Evolutionary conservation across 2,797 vertebrate species (phyloP).

Genomic region (Dromococcyx pavoninus): DNA sequence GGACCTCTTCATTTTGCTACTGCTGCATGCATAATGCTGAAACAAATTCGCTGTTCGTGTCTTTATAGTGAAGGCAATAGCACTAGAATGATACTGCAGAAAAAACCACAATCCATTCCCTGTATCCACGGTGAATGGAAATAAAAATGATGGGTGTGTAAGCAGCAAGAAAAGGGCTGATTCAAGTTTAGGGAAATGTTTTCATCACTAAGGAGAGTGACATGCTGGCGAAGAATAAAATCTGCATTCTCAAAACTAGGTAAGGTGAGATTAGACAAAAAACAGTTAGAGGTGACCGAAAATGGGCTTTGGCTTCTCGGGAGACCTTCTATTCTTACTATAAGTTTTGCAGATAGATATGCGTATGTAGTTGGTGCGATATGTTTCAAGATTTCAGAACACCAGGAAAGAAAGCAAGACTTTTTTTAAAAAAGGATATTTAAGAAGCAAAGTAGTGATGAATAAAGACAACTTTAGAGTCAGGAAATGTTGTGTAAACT

Average conservation of each 20-base stretch:
- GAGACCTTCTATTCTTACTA: not conserved
- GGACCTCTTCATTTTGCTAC: not conserved
- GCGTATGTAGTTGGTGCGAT: not conserved
- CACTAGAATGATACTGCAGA: not conserved
- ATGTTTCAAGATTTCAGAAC: not conserved
- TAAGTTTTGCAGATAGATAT: not conserved
- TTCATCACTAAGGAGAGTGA: not conserved
- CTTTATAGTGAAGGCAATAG: not conserved
- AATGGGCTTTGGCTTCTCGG: not conserved
- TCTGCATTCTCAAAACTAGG: not conserved
- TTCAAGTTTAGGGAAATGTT: fast-evolving
- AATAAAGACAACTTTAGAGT: not conserved
- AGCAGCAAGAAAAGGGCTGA: not conserved
- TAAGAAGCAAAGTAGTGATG: not conserved
- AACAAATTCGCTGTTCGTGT: not conserved
- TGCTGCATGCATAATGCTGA: not conserved
- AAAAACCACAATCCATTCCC: not conserved
- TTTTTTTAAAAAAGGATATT: not conserved
- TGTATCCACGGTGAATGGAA: not conserved
- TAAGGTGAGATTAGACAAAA: not conserved
- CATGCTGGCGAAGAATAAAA: not conserved
- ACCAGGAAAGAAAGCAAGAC: fast-evolving
- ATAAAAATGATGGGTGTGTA: not conserved
- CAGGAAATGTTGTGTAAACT: not conserved
- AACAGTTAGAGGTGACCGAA: not conserved